These are phyloP conservation scores for Drosophila guanche DNA, from an alignment of 1,140 invertebrate species.

Conservation along the genomic window DNA sequence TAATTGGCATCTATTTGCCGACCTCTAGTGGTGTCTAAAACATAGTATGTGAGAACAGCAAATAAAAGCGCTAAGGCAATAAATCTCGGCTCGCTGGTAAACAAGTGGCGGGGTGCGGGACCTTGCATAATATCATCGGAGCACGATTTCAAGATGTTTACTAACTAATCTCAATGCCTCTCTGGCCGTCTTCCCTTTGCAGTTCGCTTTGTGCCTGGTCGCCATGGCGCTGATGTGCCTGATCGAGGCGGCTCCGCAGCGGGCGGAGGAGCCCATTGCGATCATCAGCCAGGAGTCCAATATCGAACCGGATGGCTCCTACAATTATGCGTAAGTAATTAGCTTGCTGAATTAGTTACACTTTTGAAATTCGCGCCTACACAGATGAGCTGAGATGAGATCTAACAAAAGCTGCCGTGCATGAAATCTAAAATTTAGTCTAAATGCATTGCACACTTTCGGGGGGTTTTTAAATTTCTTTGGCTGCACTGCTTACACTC, in stretches of 20 bases:
- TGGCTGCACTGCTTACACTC: too few species aligned
- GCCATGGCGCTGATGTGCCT: constrained; percentile 64
- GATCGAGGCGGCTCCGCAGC: constrained; percentile 84
- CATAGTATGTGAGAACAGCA: constrained; percentile 48
- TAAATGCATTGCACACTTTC: constrained; percentile 23
- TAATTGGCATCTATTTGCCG: constrained; percentile 73
- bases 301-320: constrained; percentile 87
- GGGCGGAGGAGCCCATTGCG: constrained; percentile 85
- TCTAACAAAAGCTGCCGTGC: background rate
- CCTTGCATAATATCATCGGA: constrained; percentile 35
- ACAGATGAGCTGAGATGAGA: background rate
- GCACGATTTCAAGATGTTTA: constrained; percentile 49
- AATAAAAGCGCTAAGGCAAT: constrained; percentile 47
- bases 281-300: constrained; percentile 88
- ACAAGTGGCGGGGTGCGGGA: background rate
- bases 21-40: constrained; percentile 60
- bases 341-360: constrained; percentile 3
- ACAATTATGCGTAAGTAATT: constrained; percentile 85
- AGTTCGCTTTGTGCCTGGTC: constrained; percentile 71
- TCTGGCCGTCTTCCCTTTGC: constrained; percentile 41
- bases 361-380: constrained; percentile 5
- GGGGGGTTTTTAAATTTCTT: background rate
- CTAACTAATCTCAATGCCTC: constrained; percentile 22
- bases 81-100: constrained; percentile 26
- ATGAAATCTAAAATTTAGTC: background rate